Conservation (phyloP, 2,797 vertebrate genomes). For the Gambelia wislizenii region DNA sequence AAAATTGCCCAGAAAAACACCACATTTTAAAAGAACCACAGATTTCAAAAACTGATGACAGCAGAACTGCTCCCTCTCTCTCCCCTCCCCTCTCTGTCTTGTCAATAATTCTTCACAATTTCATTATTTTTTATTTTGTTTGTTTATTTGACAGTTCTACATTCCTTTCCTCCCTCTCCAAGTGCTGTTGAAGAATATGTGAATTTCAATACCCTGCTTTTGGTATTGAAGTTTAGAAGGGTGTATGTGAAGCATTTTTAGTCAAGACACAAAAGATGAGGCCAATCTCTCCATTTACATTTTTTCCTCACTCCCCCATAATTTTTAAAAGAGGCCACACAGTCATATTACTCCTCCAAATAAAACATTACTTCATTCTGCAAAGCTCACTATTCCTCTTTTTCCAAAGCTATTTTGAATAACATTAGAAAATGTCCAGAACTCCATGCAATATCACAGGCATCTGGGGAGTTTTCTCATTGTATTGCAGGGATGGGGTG, state of each 20-base stretch:
- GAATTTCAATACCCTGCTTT: not conserved
- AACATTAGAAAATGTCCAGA: not conserved
- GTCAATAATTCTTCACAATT: not conserved
- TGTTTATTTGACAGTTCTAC: not conserved
- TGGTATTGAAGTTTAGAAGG: not conserved
- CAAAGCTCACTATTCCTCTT: not conserved
- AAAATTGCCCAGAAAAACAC: not conserved
- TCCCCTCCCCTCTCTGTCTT: not conserved
- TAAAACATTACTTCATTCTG: too few species aligned
- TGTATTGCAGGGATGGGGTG: not conserved
- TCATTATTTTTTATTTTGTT: not conserved
- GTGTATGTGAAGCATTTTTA: not conserved
- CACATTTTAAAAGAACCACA: not conserved
- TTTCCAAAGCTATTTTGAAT: not conserved
- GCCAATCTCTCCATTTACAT: not conserved
- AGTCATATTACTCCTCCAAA: not conserved
- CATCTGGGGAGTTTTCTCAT: not conserved
- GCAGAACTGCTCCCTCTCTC: not conserved
- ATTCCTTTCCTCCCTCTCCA: not conserved
- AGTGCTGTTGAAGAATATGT: not conserved
- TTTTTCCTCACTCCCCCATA: not conserved
- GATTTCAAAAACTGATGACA: not conserved
- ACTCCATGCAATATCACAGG: not conserved
- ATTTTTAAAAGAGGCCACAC: not conserved
- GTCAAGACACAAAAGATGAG: not conserved